phyloP scores from a whole-genome alignment of 2,797 vertebrate species.

The Phyllotis vaccarum region DNA sequence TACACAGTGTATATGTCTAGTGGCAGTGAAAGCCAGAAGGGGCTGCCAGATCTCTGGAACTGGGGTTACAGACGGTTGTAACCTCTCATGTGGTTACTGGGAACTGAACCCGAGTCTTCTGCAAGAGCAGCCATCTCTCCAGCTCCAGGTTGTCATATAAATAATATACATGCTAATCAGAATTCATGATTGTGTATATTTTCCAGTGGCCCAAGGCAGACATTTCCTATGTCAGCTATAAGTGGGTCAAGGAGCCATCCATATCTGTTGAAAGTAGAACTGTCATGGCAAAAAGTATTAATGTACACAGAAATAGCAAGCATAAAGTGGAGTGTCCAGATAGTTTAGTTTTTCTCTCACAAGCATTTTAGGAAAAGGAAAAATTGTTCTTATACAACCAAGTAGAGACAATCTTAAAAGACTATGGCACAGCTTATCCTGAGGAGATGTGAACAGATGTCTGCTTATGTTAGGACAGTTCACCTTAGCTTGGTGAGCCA shows the following conservation, averaged over 20 bases:
- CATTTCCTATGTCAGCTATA: conserved; percentile 54
- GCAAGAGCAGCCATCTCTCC: background rate
- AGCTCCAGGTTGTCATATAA: conserved; percentile 8
- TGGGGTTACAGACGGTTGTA: background rate
- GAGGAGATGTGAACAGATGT: background rate
- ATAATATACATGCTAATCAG: conserved; percentile 23
- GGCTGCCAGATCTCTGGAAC: background rate
- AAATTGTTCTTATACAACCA: conserved; percentile 29
- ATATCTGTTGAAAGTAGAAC: conserved; percentile 2
- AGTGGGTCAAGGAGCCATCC: background rate
- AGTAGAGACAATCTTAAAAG: conserved; percentile 43
- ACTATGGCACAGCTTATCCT: background rate
- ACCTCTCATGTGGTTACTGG: background rate
- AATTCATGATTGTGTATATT: conserved; percentile 64
- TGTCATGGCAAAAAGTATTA: background rate
- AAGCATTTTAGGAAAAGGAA: conserved; percentile 32
- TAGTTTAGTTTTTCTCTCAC: background rate
- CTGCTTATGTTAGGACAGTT: background rate
- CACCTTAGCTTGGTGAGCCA: background rate
- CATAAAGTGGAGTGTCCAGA: background rate
- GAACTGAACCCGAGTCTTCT: background rate
- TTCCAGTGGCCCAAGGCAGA: conserved; percentile 71
- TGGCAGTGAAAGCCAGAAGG: background rate
- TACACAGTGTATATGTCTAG: background rate
- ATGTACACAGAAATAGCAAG: background rate